These are phyloP conservation scores for Catonia carolina DNA, from an alignment of 2,888 invertebrate genomes.

Conservation along the genomic window DNA sequence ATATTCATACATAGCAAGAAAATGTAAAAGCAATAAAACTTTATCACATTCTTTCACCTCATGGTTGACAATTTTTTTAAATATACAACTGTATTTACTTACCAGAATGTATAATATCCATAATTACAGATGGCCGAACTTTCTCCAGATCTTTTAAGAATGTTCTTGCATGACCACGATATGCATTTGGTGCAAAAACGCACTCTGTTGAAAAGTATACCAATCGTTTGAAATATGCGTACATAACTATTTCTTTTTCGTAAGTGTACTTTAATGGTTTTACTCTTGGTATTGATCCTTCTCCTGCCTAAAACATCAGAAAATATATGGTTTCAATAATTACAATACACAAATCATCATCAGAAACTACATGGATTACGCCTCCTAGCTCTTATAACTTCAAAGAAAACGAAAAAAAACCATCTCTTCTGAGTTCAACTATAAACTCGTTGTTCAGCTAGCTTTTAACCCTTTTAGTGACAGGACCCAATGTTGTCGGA, in stretches of 20 bases:
- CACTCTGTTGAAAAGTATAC: conserved; percentile 99
- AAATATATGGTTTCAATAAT: conserved; percentile 19
- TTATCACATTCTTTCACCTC: too few relatives aligned
- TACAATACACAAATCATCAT: neutral
- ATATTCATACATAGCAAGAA: too few relatives aligned
- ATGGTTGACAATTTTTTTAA: too few relatives aligned
- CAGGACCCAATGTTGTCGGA: too few relatives aligned
- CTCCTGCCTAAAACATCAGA: conserved; percentile 54
- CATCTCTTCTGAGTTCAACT: too few relatives aligned
- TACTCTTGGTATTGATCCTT: conserved; percentile 80
- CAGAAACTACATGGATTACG: too few relatives aligned
- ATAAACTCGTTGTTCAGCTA: too few relatives aligned
- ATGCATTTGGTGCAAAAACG: conserved; percentile 96
- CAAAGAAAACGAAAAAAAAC: too few relatives aligned
- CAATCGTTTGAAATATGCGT: conserved; percentile 92
- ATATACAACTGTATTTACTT: too few relatives aligned
- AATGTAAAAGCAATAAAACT: too few relatives aligned
- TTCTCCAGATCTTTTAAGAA: conserved; percentile 93
- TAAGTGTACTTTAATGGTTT: conserved; percentile 97
- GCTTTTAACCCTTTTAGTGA: too few relatives aligned
- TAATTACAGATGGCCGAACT: conserved; percentile 82
- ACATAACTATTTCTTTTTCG: conserved; percentile 99
- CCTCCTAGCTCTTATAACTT: too few relatives aligned
- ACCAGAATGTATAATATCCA: conserved; percentile 90
- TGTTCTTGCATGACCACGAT: conserved; percentile 84